Percentiles rank a stretch among this genome's conserved stretches.
These are phyloP conservation scores for Thalpophila matura DNA, from an alignment of 2,888 invertebrate genomes.

Conservation along the genomic window DNA sequence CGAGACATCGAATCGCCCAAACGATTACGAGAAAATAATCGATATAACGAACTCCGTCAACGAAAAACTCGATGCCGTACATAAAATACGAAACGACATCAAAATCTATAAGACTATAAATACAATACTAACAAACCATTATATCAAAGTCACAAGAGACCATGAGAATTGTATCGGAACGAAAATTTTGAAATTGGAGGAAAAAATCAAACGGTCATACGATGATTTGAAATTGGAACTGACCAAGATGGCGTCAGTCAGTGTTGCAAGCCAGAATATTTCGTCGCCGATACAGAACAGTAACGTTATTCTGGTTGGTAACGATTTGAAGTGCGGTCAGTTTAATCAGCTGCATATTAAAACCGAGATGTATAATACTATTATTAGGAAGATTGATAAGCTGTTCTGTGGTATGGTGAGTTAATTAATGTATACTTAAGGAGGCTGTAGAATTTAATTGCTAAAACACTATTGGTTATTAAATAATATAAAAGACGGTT, in stretches of 20 bases:
- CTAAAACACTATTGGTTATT: too few relatives aligned
- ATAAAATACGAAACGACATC: constrained; percentile 85
- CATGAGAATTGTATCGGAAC: constrained; percentile 80
- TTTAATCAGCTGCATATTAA: constrained; percentile 77
- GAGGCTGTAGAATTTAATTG: background rate
- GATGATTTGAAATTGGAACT: constrained; percentile 79
- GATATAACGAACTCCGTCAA: constrained; percentile 81
- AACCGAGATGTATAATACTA: constrained; percentile 84
- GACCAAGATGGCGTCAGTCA: constrained; percentile 71
- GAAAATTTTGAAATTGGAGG: constrained; percentile 82
- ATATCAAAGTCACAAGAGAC: constrained; percentile 83
- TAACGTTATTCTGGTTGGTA: constrained; percentile 81
- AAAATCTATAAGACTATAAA: constrained; percentile 87
- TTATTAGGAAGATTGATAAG: constrained; percentile 86
- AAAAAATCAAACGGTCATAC: constrained; percentile 80
- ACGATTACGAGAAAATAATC: constrained; percentile 77
- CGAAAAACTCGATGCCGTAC: constrained; percentile 85
- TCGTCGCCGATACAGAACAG: constrained; percentile 79
- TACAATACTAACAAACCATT: constrained; percentile 86
- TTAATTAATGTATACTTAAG: constrained; percentile 48
- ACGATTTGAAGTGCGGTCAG: constrained; percentile 77
- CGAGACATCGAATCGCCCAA: constrained; percentile 72
- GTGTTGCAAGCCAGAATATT: constrained; percentile 75
- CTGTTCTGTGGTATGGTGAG: constrained; percentile 87
- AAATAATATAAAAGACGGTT: too few relatives aligned